These are phyloP conservation scores for Therioaphis trifolii DNA, from an alignment of 2,888 invertebrate species.

Conservation along the genomic window DNA sequence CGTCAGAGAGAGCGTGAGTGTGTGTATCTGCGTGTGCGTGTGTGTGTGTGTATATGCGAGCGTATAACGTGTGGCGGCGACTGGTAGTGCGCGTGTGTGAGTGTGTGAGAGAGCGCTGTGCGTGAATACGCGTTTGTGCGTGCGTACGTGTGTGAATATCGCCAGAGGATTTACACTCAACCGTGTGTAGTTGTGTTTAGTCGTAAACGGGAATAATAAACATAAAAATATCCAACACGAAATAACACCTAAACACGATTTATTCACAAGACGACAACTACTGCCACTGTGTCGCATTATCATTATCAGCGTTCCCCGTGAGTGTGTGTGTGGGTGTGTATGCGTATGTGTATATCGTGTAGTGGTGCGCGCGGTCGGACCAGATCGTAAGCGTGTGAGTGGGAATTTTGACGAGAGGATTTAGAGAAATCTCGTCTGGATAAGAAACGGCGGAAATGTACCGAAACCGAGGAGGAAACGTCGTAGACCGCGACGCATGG, in stretches of 20 bases:
- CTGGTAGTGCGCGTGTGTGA: not conserved
- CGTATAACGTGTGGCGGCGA: not conserved
- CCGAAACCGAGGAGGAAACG: not conserved
- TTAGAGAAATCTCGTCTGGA: no score
- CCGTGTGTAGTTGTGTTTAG: not conserved
- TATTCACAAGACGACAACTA: not conserved
- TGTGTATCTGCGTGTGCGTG: not conserved
- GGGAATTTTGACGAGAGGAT: no score
- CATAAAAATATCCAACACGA: not conserved
- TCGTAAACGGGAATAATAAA: slow-evolving; percentile 11
- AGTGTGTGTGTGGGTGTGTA: no score
- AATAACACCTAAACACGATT: not conserved
- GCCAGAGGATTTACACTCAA: slow-evolving; percentile 5
- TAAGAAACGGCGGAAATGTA: not conserved
- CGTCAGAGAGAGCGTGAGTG: slow-evolving; percentile 23
- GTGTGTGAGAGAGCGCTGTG: not conserved
- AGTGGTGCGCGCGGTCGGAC: no score
- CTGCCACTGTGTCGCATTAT: not conserved
- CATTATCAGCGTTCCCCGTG: no score
- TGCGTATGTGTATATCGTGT: no score
- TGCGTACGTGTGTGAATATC: slow-evolving; percentile 1
- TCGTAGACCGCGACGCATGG: no score
- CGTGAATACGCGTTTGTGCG: not conserved
- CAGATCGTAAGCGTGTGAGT: no score
- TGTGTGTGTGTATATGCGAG: not conserved